phyloP scores from a whole-genome alignment of 2,113 vertebrate genomes.

The Gobio gobio region DNA sequence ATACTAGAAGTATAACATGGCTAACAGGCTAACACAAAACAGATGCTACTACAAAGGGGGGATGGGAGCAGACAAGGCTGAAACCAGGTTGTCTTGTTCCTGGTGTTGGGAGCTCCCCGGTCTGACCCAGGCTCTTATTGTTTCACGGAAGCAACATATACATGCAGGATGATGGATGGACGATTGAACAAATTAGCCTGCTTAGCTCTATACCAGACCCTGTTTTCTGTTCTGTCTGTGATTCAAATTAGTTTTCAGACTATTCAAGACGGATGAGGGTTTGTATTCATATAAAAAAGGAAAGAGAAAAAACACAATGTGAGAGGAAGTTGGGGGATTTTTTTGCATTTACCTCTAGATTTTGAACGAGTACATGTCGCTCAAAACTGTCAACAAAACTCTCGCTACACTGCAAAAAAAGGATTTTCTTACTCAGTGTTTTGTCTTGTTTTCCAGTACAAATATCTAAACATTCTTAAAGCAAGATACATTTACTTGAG shows the following conservation, averaged over 20 bases:
- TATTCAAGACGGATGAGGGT: slow-evolving; percentile 33
- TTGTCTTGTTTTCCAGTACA: background rate
- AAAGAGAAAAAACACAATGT: slow-evolving; percentile 45
- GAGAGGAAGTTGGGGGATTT: slow-evolving; percentile 13
- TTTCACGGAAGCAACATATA: slow-evolving; percentile 46
- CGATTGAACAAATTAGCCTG: slow-evolving; percentile 53
- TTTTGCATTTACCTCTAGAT: background rate
- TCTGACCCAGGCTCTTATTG: slow-evolving; percentile 49
- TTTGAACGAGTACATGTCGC: slow-evolving; percentile 1
- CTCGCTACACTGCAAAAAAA: background rate
- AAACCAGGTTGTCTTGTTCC: slow-evolving; percentile 31
- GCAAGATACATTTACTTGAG: background rate
- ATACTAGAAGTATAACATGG: slow-evolving; percentile 53
- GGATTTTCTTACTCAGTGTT: background rate
- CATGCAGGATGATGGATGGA: slow-evolving; percentile 52
- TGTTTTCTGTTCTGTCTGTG: slow-evolving; percentile 49
- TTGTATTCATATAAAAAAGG: slow-evolving; percentile 33
- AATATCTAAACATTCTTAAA: background rate
- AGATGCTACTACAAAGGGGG: slow-evolving; percentile 48
- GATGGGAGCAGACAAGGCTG: slow-evolving; percentile 42
- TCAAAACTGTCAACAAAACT: background rate
- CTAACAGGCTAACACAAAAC: slow-evolving; percentile 55
- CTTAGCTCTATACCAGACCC: slow-evolving; percentile 39
- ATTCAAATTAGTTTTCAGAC: slow-evolving; percentile 51
- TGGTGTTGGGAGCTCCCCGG: slow-evolving; percentile 18